Evolutionary conservation across 1,140 invertebrate species (phyloP).

Genomic region (Zaprionus camerounensis): DNA sequence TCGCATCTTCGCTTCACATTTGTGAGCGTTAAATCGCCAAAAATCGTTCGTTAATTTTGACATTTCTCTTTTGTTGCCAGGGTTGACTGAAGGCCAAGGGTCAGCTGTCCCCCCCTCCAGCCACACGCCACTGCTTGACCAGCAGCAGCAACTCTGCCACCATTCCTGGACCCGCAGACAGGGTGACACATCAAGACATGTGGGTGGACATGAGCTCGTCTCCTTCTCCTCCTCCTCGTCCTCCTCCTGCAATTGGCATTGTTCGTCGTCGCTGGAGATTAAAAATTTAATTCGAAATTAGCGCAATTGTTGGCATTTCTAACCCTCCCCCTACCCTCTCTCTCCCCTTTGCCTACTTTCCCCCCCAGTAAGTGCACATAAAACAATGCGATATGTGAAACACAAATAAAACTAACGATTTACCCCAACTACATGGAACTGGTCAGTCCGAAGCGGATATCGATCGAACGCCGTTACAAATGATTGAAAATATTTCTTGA

Average conservation of each 20-base stretch:
- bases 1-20: slow-evolving; percentile 55
- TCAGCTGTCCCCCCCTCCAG: slow-evolving; percentile 50
- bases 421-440: slow-evolving; percentile 26
- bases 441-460: slow-evolving; percentile 1
- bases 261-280: slow-evolving; percentile 60
- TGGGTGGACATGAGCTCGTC: slow-evolving; percentile 56
- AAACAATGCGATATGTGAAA: slow-evolving; percentile 52
- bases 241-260: slow-evolving; percentile 35
- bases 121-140: slow-evolving; percentile 8
- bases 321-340: slow-evolving; percentile 42
- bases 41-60: slow-evolving; percentile 82
- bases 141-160: slow-evolving; percentile 1
- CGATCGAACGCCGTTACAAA: slow-evolving; percentile 16
- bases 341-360: slow-evolving; percentile 44
- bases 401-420: slow-evolving; percentile 65
- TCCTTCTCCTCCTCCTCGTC: not conserved
- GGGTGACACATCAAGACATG: slow-evolving; percentile 54
- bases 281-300: slow-evolving; percentile 83
- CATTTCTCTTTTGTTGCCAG: slow-evolving; percentile 62
- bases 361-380: slow-evolving; percentile 17
- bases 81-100: slow-evolving; percentile 57
- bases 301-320: slow-evolving; percentile 80
- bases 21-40: slow-evolving; percentile 79
- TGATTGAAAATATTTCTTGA: slow-evolving; percentile 78
- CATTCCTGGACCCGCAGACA: slow-evolving; percentile 49